Evolutionary conservation across 1,140 invertebrate genomes (phyloP).

Genomic region (Zaprionus nigranus): DNA sequence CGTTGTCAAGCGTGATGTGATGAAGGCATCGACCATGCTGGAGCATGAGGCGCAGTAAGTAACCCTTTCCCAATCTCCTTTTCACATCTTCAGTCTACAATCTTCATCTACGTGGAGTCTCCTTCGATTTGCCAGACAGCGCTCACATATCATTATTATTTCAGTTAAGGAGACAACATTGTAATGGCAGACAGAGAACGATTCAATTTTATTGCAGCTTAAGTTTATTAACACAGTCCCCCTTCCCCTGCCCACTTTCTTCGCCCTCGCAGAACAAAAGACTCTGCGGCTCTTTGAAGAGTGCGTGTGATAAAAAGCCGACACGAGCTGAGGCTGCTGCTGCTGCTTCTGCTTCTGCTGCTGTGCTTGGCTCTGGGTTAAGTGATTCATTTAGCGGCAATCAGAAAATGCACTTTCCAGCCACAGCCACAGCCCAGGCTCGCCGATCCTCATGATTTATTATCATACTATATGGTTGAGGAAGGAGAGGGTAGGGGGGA

Average conservation of each 20-base stretch:
- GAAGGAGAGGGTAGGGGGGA: conserved; percentile 5
- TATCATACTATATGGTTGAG: conserved; percentile 28
- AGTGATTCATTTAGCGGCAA: conserved; percentile 81
- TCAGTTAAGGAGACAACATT: conserved; percentile 50
- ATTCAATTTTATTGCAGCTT: conserved; percentile 81
- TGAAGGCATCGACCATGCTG: conserved; percentile 99
- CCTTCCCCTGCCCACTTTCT: not conserved
- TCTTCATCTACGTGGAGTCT: not conserved
- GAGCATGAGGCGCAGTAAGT: conserved; percentile 98
- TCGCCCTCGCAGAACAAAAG: conserved; percentile 54
- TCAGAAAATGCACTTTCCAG: conserved; percentile 79
- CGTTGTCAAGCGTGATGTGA: conserved; percentile 99
- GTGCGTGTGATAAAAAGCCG: conserved; percentile 74
- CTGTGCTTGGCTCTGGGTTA: conserved; percentile 57
- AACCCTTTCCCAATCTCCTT: conserved; percentile 8
- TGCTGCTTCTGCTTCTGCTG: conserved; percentile 11
- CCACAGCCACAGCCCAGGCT: conserved; percentile 44
- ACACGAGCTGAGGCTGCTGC: conserved; percentile 37
- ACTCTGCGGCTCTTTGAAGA: conserved; percentile 67
- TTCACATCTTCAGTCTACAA: not conserved
- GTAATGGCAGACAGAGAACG: conserved; percentile 44
- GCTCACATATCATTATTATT: conserved; percentile 27
- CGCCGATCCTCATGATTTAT: conserved; percentile 72
- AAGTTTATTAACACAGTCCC: conserved; percentile 72
- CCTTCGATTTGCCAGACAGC: not conserved